Conservation (phyloP, 2,113 vertebrate species). For the Dermatemys mawii region DNA sequence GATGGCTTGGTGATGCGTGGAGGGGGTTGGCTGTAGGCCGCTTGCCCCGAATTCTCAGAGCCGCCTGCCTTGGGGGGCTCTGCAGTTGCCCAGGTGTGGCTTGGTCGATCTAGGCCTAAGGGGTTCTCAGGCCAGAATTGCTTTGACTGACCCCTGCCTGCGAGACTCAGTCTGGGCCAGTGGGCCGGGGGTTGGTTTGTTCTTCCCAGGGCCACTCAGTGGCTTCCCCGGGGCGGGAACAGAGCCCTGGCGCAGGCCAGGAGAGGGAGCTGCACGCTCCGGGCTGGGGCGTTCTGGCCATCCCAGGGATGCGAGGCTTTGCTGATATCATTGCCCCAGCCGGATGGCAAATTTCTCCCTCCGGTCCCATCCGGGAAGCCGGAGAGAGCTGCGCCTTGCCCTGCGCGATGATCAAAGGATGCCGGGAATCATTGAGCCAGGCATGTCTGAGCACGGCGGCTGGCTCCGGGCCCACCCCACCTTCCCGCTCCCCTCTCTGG, state of each 20-base stretch:
- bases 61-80: not conserved
- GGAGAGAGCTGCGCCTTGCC: not conserved
- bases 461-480: constrained; percentile 45
- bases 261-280: not conserved
- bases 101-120: too few species aligned
- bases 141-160: not conserved
- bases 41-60: not conserved
- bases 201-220: not conserved
- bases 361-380: not conserved
- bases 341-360: not conserved
- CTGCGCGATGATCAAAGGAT: constrained; percentile 49
- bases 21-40: not conserved
- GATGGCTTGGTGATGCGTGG: not conserved
- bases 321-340: not conserved
- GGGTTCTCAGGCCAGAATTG: not conserved
- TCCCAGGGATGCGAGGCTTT: not conserved
- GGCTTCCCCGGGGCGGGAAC: not conserved
- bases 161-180: not conserved
- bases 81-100: too few species aligned
- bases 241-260: not conserved
- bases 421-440: not conserved
- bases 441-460: constrained; percentile 62
- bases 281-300: not conserved
- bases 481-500: constrained; percentile 56
- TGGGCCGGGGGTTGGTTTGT: not conserved